phyloP scores from a whole-genome alignment of 1,140 invertebrate genomes.

The Papilio helenus region DNA sequence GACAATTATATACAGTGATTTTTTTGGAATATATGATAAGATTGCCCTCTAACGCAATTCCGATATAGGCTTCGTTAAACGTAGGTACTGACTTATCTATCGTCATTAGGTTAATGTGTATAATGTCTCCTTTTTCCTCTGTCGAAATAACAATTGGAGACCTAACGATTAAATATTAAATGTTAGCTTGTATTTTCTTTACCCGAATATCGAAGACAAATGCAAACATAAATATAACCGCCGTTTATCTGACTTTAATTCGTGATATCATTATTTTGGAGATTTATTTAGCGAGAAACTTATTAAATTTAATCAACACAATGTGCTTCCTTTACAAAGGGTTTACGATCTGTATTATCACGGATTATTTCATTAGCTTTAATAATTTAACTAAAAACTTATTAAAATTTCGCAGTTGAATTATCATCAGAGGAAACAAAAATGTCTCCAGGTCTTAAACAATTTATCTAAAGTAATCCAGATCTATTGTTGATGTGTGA shows the following conservation, averaged over 20 bases:
- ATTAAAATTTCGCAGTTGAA: too few species aligned
- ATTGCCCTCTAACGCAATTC: background rate
- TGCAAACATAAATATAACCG: conserved; percentile 34
- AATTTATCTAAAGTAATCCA: too few species aligned
- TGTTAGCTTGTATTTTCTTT: background rate
- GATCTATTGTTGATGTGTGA: too few species aligned
- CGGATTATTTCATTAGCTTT: background rate
- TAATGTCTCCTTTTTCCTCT: too few species aligned
- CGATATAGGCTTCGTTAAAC: background rate
- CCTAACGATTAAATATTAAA: too few species aligned
- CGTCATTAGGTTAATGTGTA: background rate
- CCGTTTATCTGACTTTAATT: conserved; percentile 33
- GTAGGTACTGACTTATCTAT: background rate
- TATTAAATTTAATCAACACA: too few species aligned
- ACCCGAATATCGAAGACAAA: conserved; percentile 6
- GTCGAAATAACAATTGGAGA: too few species aligned
- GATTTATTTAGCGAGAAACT: background rate
- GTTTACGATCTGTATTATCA: background rate
- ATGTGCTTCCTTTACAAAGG: background rate
- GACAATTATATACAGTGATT: background rate
- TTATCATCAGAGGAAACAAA: too few species aligned
- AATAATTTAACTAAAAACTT: background rate
- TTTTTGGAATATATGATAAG: background rate
- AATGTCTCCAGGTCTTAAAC: too few species aligned
- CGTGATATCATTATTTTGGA: conserved; percentile 31